Base-by-base conservation (phyloP, 2,113 vertebrate species). In the Lycocorax pyrrhopterus region DNA sequence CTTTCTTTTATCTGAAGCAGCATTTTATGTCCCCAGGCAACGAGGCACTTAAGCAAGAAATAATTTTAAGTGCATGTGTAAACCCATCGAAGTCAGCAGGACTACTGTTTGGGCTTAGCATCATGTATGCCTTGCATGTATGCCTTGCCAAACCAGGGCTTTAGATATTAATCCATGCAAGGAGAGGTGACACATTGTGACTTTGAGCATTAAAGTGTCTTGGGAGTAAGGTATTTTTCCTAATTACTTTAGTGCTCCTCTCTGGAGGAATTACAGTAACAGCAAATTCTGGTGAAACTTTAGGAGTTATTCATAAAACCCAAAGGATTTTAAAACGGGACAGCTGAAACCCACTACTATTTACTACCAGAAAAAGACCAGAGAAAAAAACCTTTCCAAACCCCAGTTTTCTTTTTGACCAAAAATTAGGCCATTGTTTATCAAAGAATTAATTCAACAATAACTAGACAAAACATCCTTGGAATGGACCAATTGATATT, bases 401-500 rank as follows among this genome's bases (percentile, higher is more conserved):
- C 20, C 1, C 0, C 27, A 59, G 3, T 32, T 73, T 69, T 73
- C 5, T 43, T 82, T 92, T 96, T 91, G 75, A 81, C 81, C 15
- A 58, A 89, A 91, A 92, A 27, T 58, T 26, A 80, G 67, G 59
- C 9, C 23, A 16, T 35, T 92, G 29, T 79, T 91, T 68, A 88
- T 76, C 64, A 93, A 94, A 96, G 5, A 87, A 89, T 84, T 59
- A 23, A 58, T 80, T 95, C 35, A 92, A 62, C 56, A 39, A 74
- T 84, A 87, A 94, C 82, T 82, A 87, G 86, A 44, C 8, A 93
- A 97, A 96, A 89, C 58, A 66, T 77, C 82, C 43, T 55, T 89
- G 46, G 37, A 90, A 96, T 92, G 49, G 92, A 90, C 81, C 41
- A 43, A 91, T 6, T 94, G 64, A 78, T 96, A 90, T 60, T 94